Evolutionary conservation across 2,888 invertebrate genomes (phyloP).

Genomic region (Lypha dubia): DNA sequence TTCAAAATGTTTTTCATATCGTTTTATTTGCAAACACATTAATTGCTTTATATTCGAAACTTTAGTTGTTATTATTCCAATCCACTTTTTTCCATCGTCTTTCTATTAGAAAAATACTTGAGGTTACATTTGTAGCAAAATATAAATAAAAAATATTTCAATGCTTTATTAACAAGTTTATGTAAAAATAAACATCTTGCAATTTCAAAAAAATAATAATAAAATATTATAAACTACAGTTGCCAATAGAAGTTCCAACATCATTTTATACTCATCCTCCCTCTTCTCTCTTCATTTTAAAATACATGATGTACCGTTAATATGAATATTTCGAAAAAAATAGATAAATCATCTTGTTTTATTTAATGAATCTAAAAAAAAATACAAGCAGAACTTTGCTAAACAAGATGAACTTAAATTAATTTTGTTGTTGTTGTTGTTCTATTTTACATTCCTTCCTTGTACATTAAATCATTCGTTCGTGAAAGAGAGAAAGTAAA

Average conservation of each 20-base stretch:
- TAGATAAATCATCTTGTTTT: conserved; percentile 50
- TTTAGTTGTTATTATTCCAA: no score
- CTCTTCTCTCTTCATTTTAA: background rate
- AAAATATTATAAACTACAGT: background rate
- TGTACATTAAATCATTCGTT: conserved; percentile 19
- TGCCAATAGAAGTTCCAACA: conserved; percentile 1
- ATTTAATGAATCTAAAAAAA: conserved; percentile 33
- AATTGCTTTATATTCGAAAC: no score
- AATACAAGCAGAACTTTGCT: conserved; percentile 29
- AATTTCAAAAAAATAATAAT: background rate
- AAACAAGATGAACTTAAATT: conserved; percentile 45
- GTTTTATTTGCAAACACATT: no score
- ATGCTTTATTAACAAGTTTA: background rate
- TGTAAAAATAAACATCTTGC: background rate
- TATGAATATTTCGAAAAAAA: conserved; percentile 15
- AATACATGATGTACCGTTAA: conserved; percentile 15
- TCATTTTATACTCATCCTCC: background rate
- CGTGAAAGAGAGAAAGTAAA: background rate
- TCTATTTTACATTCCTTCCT: conserved; percentile 16
- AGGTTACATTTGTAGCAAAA: background rate
- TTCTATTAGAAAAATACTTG: background rate
- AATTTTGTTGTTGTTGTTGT: background rate
- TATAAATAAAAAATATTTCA: background rate
- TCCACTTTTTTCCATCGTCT: background rate
- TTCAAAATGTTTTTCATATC: no score